These are phyloP conservation scores for Bibio marci DNA, from an alignment of 2,888 invertebrate genomes.

Conservation along the genomic window DNA sequence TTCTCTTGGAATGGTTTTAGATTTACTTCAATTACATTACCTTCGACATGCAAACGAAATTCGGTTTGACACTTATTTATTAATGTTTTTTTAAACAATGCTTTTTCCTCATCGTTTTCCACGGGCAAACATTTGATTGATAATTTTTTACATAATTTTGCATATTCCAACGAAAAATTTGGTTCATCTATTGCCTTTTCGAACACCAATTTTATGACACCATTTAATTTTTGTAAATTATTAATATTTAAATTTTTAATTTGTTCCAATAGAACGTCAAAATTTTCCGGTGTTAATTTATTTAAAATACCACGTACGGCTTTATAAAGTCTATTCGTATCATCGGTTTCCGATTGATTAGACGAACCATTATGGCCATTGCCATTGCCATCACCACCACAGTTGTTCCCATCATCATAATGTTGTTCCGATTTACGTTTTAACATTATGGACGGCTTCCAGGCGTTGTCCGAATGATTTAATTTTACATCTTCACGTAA, in stretches of 20 bases:
- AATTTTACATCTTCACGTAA: constrained; percentile 66
- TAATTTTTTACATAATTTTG: constrained; percentile 64
- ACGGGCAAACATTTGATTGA: constrained; percentile 12
- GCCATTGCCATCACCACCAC: too few species aligned
- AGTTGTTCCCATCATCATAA: too few species aligned
- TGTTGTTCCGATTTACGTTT: constrained; percentile 20
- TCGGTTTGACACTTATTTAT: constrained; percentile 65
- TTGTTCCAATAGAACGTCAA: constrained; percentile 62
- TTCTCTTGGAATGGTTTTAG: constrained; percentile 28
- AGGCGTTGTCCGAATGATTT: constrained; percentile 76
- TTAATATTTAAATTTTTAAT: constrained; percentile 63
- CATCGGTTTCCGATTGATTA: too few species aligned
- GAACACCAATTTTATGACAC: constrained; percentile 79
- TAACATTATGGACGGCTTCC: constrained; percentile 69
- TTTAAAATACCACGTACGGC: constrained; percentile 82
- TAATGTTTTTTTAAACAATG: constrained; percentile 33
- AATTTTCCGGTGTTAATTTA: constrained; percentile 89
- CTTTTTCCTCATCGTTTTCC: constrained; percentile 26
- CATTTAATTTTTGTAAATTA: constrained; percentile 57
- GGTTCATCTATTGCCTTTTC: constrained; percentile 94
- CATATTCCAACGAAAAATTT: constrained; percentile 82
- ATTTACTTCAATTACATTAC: constrained; percentile 30
- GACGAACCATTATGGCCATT: too few species aligned
- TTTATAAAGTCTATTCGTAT: constrained; percentile 43
- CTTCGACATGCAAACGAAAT: constrained; percentile 68